A percentile compares a stretch with the other conserved stretches of the same genome.
phyloP scores from a whole-genome alignment of 2,797 vertebrate genomes.

The Sebastes cheni region DNA sequence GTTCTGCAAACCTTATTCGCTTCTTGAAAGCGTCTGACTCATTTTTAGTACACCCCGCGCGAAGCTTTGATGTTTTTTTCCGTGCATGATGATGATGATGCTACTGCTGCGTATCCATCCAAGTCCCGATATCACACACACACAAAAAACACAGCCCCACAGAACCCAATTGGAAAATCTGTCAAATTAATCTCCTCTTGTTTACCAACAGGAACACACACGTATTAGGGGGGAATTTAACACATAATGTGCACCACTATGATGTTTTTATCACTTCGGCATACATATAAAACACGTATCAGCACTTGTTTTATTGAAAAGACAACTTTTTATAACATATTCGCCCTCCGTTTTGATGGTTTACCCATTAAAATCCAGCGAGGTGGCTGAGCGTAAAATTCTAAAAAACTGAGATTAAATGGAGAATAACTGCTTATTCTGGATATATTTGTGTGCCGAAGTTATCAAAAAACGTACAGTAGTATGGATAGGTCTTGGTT shows the following conservation, averaged over 20 bases:
- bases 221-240: fast-evolving
- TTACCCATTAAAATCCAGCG: not conserved
- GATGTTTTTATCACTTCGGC: conserved; percentile 24
- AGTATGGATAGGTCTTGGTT: fast-evolving
- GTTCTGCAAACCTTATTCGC: conserved; percentile 9
- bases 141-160: conserved; percentile 2
- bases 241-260: fast-evolving
- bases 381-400: not conserved
- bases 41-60: conserved; percentile 13
- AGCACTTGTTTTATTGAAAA: not conserved
- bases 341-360: fast-evolving
- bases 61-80: conserved; percentile 36
- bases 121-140: conserved; percentile 7
- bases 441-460: not conserved
- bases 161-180: not conserved
- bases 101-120: conserved; percentile 11
- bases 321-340: conserved; percentile 36
- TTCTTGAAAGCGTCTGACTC: conserved; percentile 14
- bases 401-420: not conserved
- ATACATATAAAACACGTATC: not conserved
- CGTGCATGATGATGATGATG: conserved; percentile 8
- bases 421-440: not conserved
- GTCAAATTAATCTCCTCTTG: not conserved
- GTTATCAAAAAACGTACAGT: fast-evolving
- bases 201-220: not conserved